Conservation (phyloP, 2,797 vertebrate species). For the Amblyopsis hoosieri region DNA sequence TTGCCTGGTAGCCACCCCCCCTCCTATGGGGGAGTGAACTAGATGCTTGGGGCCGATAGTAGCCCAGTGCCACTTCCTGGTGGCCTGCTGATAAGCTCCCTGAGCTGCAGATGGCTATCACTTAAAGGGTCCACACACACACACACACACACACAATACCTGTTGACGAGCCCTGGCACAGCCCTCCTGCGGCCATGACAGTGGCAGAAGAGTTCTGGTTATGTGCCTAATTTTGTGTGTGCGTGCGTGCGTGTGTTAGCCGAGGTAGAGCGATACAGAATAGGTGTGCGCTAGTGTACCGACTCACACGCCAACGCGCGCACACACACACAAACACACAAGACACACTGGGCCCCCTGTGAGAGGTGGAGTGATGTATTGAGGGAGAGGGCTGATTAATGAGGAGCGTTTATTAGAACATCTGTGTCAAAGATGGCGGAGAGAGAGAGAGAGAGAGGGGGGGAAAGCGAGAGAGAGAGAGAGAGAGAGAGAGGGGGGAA, state of each 20-base stretch:
- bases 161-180: constrained; percentile 69
- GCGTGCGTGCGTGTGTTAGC: constrained; percentile 19
- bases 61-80: constrained; percentile 78
- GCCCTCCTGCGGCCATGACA: constrained; percentile 55
- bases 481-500: constrained; percentile 21
- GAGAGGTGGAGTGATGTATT: constrained; percentile 76
- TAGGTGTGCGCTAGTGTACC: constrained; percentile 56
- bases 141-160: constrained; percentile 57
- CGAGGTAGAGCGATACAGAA: constrained; percentile 20
- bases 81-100: constrained; percentile 74
- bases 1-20: constrained; percentile 29
- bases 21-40: constrained; percentile 71
- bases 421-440: constrained; percentile 82
- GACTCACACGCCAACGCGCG: constrained; percentile 46
- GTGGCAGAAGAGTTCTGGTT: constrained; percentile 67
- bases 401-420: constrained; percentile 83
- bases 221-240: constrained; percentile 68
- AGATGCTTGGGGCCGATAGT: constrained; percentile 77
- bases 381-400: constrained; percentile 83
- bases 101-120: constrained; percentile 79
- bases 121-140: constrained; percentile 69
- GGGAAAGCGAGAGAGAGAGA: constrained; percentile 20
- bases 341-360: constrained; percentile 59
- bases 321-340: constrained; percentile 26
- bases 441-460: constrained; percentile 22